These are phyloP conservation scores for Ptyas mucosa DNA, from an alignment of 2,113 vertebrate genomes.

Conservation along the genomic window DNA sequence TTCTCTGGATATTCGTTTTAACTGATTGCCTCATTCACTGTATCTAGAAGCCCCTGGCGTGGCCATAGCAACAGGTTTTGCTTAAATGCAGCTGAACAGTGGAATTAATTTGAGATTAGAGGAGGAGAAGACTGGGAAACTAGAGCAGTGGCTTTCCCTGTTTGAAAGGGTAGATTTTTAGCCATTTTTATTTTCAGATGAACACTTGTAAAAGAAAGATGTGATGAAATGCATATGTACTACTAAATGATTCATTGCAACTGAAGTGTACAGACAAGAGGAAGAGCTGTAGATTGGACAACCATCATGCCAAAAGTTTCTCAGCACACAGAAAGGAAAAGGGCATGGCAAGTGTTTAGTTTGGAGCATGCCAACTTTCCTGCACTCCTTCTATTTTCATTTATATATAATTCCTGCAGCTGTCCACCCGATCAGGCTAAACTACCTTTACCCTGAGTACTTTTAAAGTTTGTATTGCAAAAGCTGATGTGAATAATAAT, in stretches of 20 bases:
- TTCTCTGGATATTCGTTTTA: slow-evolving; percentile 46
- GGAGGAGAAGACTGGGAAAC: slow-evolving; percentile 53
- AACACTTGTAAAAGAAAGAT: fast-evolving
- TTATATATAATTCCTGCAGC: neutral
- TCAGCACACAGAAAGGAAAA: neutral
- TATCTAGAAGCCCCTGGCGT: slow-evolving; percentile 57
- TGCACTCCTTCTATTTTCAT: neutral
- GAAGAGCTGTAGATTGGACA: neutral
- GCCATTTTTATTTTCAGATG: neutral
- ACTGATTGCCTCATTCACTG: slow-evolving; percentile 50
- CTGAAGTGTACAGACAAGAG: neutral
- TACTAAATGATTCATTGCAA: neutral
- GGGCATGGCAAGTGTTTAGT: neutral
- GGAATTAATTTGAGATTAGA: slow-evolving; percentile 65
- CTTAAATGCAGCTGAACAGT: slow-evolving; percentile 60
- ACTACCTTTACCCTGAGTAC: neutral
- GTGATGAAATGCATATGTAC: neutral
- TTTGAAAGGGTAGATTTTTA: neutral
- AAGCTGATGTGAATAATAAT: neutral
- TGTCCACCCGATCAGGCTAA: neutral
- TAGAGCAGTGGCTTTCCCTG: slow-evolving; percentile 20
- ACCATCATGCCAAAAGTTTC: neutral
- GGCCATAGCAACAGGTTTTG: slow-evolving; percentile 68
- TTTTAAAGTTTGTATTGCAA: neutral
- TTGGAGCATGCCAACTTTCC: neutral